Evolutionary conservation across 2,888 invertebrate genomes (phyloP).

Genomic region (Electrophaes corylata): DNA sequence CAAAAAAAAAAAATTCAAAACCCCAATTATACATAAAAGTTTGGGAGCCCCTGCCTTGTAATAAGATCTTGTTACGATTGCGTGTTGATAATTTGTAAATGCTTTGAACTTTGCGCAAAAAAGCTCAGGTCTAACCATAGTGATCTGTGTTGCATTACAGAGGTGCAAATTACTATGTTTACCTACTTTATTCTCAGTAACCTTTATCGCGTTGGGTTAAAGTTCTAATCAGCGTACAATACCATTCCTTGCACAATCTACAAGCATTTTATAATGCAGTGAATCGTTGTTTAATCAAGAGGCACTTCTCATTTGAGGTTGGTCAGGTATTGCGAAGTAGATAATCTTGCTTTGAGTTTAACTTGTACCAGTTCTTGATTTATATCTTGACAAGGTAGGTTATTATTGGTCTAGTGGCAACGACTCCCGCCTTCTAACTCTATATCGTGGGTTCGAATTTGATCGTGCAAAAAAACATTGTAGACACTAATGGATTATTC

Average conservation of each 20-base stretch:
- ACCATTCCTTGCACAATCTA: conserved; percentile 22
- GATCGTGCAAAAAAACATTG: too few relatives aligned
- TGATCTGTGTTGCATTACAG: conserved; percentile 15
- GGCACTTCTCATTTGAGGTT: conserved; percentile 51
- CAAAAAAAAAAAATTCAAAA: too few relatives aligned
- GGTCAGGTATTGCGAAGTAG: conserved; percentile 58
- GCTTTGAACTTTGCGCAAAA: conserved; percentile 34
- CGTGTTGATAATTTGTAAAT: conserved; percentile 27
- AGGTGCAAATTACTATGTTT: conserved; percentile 20
- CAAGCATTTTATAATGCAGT: conserved; percentile 25
- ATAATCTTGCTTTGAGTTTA: conserved; percentile 52
- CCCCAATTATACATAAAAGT: too few relatives aligned
- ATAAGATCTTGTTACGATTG: conserved; percentile 35
- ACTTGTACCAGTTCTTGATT: background rate
- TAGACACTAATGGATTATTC: too few relatives aligned
- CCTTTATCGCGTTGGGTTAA: conserved; percentile 12
- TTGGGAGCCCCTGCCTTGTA: too few relatives aligned
- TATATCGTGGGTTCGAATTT: too few relatives aligned
- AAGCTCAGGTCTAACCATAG: conserved; percentile 22
- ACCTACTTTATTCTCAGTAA: background rate
- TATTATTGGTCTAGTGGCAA: too few relatives aligned
- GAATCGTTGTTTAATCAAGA: conserved; percentile 50
- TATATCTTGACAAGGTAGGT: background rate
- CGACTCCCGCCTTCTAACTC: too few relatives aligned
- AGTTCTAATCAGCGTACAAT: conserved; percentile 16